Evolutionary conservation across 2,113 vertebrate species (phyloP).

Genomic region (Oryzias woworae): DNA sequence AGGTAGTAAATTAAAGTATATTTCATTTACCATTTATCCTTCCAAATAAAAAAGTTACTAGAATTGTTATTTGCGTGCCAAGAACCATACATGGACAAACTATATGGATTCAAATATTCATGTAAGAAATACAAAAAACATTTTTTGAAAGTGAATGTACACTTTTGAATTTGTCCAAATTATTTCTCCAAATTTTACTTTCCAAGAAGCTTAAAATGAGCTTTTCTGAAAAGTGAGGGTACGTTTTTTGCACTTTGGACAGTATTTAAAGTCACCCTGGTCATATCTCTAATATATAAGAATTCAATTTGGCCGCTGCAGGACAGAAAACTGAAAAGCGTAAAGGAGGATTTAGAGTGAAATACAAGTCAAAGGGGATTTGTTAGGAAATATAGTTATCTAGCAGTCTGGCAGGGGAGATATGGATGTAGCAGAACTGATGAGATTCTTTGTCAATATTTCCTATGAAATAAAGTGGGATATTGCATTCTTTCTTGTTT

Average conservation of each 20-base stretch:
- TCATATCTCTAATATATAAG: slow-evolving; percentile 50
- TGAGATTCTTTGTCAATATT: slow-evolving; percentile 67
- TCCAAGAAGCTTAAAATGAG: slow-evolving; percentile 1
- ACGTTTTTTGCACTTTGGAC: slow-evolving; percentile 37
- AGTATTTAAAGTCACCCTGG: slow-evolving; percentile 67
- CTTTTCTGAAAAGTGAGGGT: slow-evolving; percentile 14
- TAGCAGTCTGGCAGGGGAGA: slow-evolving; percentile 62
- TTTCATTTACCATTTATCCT: no score
- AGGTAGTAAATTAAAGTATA: no score
- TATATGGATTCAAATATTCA: no score
- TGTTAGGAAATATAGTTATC: slow-evolving; percentile 58
- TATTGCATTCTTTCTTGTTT: slow-evolving; percentile 17
- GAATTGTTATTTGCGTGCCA: no score
- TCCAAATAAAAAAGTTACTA: no score
- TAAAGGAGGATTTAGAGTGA: slow-evolving; percentile 66
- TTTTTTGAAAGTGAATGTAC: no score
- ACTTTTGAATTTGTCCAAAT: no score
- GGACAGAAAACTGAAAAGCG: slow-evolving; percentile 55
- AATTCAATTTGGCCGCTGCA: slow-evolving; percentile 67
- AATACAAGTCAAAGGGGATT: slow-evolving; percentile 52
- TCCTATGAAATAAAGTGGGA: slow-evolving; percentile 42
- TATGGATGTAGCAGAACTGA: slow-evolving; percentile 66
- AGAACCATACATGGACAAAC: no score
- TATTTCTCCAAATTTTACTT: not conserved
- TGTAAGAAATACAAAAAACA: no score